Evolutionary conservation across 2,113 vertebrate genomes (phyloP).

Genomic region (Maccullochella peelii): DNA sequence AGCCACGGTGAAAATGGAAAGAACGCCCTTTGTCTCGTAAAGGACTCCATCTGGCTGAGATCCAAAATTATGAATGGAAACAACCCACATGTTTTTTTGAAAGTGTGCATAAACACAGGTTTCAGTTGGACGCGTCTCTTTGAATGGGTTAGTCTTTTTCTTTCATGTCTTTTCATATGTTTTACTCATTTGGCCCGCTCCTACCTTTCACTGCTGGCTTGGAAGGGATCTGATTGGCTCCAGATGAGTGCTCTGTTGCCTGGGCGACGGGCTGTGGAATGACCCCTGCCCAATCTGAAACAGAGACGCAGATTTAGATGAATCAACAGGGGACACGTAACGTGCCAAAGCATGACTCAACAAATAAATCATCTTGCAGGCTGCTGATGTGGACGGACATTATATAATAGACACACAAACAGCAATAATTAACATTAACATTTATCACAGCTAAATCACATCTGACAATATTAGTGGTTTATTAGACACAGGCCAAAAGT

Average conservation of each 20-base stretch:
- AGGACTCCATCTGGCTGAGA: not conserved
- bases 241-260: constrained; percentile 79
- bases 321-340: constrained; percentile 8
- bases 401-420: constrained; percentile 21
- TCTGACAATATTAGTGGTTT: not conserved
- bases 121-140: constrained; percentile 17
- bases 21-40: not conserved
- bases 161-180: constrained; percentile 13
- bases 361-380: constrained; percentile 11
- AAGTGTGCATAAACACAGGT: constrained; percentile 22
- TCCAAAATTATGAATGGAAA: constrained; percentile 28
- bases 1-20: not conserved
- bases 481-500: not conserved
- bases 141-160: not conserved
- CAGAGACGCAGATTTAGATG: constrained; percentile 47
- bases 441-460: not conserved
- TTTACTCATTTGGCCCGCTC: constrained; percentile 24
- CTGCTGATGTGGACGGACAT: constrained; percentile 18
- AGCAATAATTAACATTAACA: not conserved
- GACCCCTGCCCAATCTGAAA: constrained; percentile 86
- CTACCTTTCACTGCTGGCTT: constrained; percentile 83
- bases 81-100: not conserved
- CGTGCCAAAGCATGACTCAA: constrained; percentile 30
- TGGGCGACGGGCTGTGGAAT: constrained; percentile 66
- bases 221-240: constrained; percentile 75